phyloP scores from a whole-genome alignment of 2,797 vertebrate species.

The Hemibagrus guttatus region DNA sequence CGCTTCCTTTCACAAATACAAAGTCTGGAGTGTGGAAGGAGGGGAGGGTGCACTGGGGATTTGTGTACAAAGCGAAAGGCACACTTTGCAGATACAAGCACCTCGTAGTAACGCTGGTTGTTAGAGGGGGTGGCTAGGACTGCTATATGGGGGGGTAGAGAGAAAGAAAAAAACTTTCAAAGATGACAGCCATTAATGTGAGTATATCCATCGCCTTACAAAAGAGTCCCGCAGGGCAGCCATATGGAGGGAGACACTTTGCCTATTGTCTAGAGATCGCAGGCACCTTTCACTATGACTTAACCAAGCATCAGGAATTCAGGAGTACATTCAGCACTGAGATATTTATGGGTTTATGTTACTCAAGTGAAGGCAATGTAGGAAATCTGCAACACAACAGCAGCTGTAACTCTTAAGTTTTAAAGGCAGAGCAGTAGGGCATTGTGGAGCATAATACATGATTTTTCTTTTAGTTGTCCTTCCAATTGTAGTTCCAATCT shows the following conservation, averaged over 20 bases:
- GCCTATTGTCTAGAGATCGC: constrained; percentile 61
- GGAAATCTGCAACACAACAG: constrained; percentile 25
- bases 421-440: neutral
- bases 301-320: constrained; percentile 46
- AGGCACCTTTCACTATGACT: constrained; percentile 45
- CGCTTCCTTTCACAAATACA: constrained; percentile 69
- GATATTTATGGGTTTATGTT: constrained; percentile 38
- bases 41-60: constrained; percentile 42
- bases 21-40: constrained; percentile 66
- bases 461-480: neutral
- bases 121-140: constrained; percentile 25
- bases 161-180: constrained; percentile 57
- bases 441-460: neutral
- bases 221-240: constrained; percentile 65
- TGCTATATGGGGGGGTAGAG: neutral
- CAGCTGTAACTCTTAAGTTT: neutral
- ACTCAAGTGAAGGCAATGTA: neutral
- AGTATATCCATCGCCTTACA: constrained; percentile 74
- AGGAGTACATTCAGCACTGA: constrained; percentile 24
- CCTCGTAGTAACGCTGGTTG: constrained; percentile 44
- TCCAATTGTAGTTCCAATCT: neutral
- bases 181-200: constrained; percentile 66
- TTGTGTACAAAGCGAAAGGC: constrained; percentile 69
- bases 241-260: constrained; percentile 71
- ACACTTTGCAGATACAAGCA: constrained; percentile 72